Conservation (phyloP, 2,797 vertebrate genomes). For the Megaceryle alcyon region DNA sequence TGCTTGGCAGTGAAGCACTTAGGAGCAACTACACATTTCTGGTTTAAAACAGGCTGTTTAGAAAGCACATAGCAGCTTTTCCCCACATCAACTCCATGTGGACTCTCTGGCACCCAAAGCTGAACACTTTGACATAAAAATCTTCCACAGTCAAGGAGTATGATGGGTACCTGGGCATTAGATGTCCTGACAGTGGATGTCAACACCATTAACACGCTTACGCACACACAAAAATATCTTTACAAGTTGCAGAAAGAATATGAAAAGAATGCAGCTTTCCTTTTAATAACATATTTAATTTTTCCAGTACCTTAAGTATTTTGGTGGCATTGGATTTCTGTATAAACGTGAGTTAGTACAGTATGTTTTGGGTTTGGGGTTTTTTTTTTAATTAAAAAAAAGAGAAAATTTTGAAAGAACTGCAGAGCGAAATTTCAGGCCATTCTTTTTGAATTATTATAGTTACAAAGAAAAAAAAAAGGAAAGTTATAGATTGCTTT, state of each 20-base stretch:
- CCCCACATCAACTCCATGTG: background rate
- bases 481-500: background rate
- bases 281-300: conserved; percentile 12
- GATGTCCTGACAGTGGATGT: background rate
- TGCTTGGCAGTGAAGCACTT: background rate
- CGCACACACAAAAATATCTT: background rate
- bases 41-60: background rate
- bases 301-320: background rate
- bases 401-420: background rate
- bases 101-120: background rate
- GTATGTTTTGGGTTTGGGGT: background rate
- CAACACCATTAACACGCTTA: conserved; percentile 16
- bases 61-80: background rate
- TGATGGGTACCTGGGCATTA: conserved; percentile 5
- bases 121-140: background rate
- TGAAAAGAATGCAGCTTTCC: conserved; percentile 15
- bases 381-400: background rate
- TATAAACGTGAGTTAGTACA: background rate
- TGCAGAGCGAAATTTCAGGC: background rate
- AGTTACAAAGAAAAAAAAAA: background rate
- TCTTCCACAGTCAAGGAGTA: background rate
- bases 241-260: conserved; percentile 3
- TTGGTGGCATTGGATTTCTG: background rate
- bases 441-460: background rate
- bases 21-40: background rate